Base-by-base conservation (phyloP, 1,140 invertebrate genomes). In the Cydia amplana region DNA sequence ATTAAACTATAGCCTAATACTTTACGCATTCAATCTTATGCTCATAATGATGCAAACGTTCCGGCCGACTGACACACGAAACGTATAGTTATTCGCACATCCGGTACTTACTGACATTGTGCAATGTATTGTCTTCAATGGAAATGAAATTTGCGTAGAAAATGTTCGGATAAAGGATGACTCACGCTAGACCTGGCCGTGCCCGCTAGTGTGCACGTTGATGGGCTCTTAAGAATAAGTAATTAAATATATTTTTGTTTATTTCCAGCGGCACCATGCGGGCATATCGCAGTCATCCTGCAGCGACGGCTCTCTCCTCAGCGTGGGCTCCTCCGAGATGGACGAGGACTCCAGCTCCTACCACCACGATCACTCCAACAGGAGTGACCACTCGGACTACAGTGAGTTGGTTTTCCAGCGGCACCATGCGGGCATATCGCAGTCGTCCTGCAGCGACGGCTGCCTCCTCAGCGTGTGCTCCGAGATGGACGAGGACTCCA, bases 401-500 rank as follows among this genome's bases (percentile, higher is more conserved):
- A 91, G 91, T 91, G 63, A 89, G 89, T 90, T n/a, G n/a, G n/a
- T n/a, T n/a, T n/a, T n/a, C n/a, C n/a, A n/a, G n/a, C n/a, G n/a
- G n/a, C n/a, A n/a, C n/a, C n/a, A n/a, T n/a, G n/a, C n/a, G n/a
- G n/a, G n/a, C n/a, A n/a, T n/a, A n/a, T n/a, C n/a, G n/a, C 95
- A 95, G 86, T 95, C 95, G 78, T 95, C 95, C 7, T 96, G 95
- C 88, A 96, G 95, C 87, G 95, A 96, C 87, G 95, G 95, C 72
- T 96, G 95, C n/a, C n/a, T n/a, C 40, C 25, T 25, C 3, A 25
- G 25, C 25, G 25, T 32, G 32, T 2, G 2, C 32, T 32, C 32
- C 2, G 5, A 32, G 32, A 32, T 32, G 32, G 32, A 32, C 4
- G 4, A 32, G 32, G 32, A 32, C 5, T 32, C 5, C 32, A 5